A percentile compares a stretch with the other conserved stretches of the same genome.
Conservation (phyloP, 2,888 invertebrate genomes). For the Amiota mariae region DNA sequence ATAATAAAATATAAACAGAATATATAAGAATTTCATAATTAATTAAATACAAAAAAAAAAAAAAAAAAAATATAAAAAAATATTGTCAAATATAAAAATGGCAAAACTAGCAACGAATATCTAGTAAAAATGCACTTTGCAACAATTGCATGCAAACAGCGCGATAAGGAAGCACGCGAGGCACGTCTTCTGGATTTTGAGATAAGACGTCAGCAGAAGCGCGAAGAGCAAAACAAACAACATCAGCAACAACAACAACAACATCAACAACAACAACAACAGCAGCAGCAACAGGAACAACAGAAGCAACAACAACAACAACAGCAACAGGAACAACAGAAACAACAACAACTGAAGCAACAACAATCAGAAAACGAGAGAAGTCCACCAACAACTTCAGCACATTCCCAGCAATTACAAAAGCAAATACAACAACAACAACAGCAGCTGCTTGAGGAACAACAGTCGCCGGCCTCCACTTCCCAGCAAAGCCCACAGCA, state of each 20-base stretch:
- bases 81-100: slow-evolving; percentile 44
- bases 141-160: slow-evolving; percentile 70
- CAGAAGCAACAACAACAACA: slow-evolving; percentile 70
- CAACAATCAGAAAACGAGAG: slow-evolving; percentile 47
- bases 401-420: slow-evolving; percentile 54
- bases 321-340: slow-evolving; percentile 65
- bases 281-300: slow-evolving; percentile 54
- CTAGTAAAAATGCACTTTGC: slow-evolving; percentile 66
- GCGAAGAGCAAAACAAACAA: slow-evolving; percentile 71
- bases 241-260: slow-evolving; percentile 62
- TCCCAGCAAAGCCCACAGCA: slow-evolving; percentile 32
- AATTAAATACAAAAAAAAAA: neutral
- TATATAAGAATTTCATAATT: neutral
- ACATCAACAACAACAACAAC: slow-evolving; percentile 52
- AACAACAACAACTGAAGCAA: slow-evolving; percentile 44
- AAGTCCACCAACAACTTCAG: slow-evolving; percentile 50
- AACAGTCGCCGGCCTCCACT: slow-evolving; percentile 8
- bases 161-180: slow-evolving; percentile 73
- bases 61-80: neutral
- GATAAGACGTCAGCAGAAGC: slow-evolving; percentile 72
- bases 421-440: slow-evolving; percentile 55
- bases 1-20: neutral
- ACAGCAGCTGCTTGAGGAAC: slow-evolving; percentile 45
- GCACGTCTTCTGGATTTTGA: slow-evolving; percentile 73
- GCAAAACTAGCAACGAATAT: slow-evolving; percentile 51